phyloP scores from a whole-genome alignment of 2,113 vertebrate species.

The Ptyas mucosa region DNA sequence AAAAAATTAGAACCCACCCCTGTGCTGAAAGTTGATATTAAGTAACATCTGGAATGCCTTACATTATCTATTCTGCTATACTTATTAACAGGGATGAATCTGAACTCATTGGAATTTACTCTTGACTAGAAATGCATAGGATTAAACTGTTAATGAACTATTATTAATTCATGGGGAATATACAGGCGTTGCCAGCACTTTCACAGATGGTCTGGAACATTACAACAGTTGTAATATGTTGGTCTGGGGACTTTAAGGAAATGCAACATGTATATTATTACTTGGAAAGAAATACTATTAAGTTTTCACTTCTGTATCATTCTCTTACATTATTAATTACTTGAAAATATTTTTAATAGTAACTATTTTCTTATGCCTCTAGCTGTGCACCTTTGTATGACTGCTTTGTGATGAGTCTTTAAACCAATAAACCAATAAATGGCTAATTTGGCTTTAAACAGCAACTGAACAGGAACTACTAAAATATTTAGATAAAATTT shows the following conservation, averaged over 20 bases:
- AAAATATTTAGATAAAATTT: constrained; percentile 18
- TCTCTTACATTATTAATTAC: constrained; percentile 18
- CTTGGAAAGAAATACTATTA: background rate
- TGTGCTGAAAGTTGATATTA: background rate
- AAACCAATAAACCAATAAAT: background rate
- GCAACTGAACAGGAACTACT: background rate
- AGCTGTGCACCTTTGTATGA: background rate
- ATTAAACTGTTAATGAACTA: background rate
- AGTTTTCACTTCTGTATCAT: background rate
- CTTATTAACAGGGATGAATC: background rate
- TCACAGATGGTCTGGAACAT: constrained; percentile 39
- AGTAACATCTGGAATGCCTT: background rate
- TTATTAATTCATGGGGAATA: background rate
- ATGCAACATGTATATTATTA: background rate
- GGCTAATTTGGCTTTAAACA: background rate
- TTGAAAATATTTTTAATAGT: background rate
- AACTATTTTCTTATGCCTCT: background rate
- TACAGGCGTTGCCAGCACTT: background rate
- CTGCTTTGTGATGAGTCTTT: background rate
- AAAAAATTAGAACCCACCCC: no score
- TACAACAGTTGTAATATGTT: constrained; percentile 29
- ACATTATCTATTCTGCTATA: background rate
- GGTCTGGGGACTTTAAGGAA: constrained; percentile 35
- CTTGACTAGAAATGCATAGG: background rate
- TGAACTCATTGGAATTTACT: background rate